phyloP scores from a whole-genome alignment of 2,888 invertebrate genomes.

The Sinodicranocentrus sp. region DNA sequence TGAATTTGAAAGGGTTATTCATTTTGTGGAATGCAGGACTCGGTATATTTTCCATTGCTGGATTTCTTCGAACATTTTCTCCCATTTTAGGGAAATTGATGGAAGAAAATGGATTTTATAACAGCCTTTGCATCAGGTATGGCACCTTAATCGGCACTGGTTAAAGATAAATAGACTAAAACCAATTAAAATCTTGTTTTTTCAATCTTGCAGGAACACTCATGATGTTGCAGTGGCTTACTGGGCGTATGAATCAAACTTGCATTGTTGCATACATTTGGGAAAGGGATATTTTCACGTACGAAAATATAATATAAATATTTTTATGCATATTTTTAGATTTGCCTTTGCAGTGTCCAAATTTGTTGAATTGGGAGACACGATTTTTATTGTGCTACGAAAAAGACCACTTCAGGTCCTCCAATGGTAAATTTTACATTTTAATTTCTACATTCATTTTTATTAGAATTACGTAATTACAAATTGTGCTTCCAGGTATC shows the following conservation, averaged over 20 bases:
- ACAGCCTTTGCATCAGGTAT: slow-evolving; percentile 81
- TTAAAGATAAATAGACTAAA: neutral
- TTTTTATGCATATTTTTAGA: neutral
- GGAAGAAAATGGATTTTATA: slow-evolving; percentile 78
- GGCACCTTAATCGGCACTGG: neutral
- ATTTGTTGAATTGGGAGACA: slow-evolving; percentile 67
- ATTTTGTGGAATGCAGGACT: slow-evolving; percentile 48
- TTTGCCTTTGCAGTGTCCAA: slow-evolving; percentile 63
- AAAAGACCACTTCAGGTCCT: slow-evolving; percentile 60
- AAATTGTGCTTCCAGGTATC: too few species aligned
- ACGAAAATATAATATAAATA: neutral
- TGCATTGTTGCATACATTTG: neutral
- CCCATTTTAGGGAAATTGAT: neutral
- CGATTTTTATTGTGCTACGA: slow-evolving; percentile 64
- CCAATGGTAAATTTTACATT: slow-evolving; percentile 52
- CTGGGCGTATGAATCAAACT: too few species aligned
- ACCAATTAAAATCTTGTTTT: neutral
- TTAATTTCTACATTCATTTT: too few species aligned
- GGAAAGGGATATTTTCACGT: neutral
- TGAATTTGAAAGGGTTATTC: slow-evolving; percentile 5
- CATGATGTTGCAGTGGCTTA: slow-evolving; percentile 15
- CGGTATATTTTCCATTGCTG: slow-evolving; percentile 48
- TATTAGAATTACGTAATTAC: too few species aligned
- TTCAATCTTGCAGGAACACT: slow-evolving; percentile 79
- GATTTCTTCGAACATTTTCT: slow-evolving; percentile 35